A percentile compares a stretch with the other conserved stretches of the same genome.
These are phyloP conservation scores for Cavia porcellus DNA, from an alignment of 2,113 vertebrate species.

Conservation along the genomic window DNA sequence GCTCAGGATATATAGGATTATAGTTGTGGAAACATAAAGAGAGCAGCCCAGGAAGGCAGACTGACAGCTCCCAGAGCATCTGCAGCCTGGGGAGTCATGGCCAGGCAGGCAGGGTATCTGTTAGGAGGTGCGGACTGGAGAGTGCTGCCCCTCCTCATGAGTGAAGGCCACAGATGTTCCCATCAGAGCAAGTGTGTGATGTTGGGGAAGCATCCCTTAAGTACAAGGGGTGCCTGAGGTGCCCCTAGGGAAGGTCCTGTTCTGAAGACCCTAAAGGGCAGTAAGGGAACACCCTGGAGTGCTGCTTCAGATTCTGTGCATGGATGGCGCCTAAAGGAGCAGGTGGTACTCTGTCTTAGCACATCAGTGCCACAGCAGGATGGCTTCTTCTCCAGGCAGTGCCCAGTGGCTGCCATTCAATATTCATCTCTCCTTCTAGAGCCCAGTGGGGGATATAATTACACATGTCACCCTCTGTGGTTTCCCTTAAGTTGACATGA, in stretches of 20 bases:
- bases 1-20: fast-evolving
- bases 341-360: background rate
- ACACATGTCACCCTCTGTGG: background rate
- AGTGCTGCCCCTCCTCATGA: background rate
- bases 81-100: fast-evolving
- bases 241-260: background rate
- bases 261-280: background rate
- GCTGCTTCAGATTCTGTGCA: background rate
- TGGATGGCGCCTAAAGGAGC: background rate
- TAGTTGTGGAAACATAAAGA: background rate
- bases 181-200: background rate
- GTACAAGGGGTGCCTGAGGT: fast-evolving
- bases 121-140: background rate
- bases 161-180: fast-evolving
- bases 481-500: background rate
- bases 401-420: background rate
- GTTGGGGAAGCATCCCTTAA: too few species aligned
- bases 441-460: background rate
- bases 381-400: background rate
- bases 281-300: background rate
- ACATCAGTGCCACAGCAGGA: background rate
- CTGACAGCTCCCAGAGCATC: fast-evolving
- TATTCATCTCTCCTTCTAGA: background rate
- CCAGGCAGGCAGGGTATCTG: background rate
- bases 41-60: too few species aligned